Evolutionary conservation across 2,797 vertebrate genomes (phyloP).

Genomic region (Gallirallus australis): DNA sequence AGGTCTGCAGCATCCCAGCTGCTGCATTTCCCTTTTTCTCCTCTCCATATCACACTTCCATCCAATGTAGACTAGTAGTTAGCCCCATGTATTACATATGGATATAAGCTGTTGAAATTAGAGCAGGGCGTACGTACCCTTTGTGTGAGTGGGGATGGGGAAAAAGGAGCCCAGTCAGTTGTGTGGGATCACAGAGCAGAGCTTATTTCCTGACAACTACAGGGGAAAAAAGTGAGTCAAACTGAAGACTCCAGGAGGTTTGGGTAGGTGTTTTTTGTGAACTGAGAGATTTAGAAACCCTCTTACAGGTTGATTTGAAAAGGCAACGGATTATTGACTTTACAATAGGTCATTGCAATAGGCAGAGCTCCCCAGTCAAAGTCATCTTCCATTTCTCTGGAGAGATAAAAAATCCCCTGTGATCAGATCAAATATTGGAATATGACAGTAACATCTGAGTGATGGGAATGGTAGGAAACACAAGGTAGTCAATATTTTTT

Average conservation of each 20-base stretch:
- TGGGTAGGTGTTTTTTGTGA: background rate
- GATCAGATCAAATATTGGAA: background rate
- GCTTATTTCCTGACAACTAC: background rate
- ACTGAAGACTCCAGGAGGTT: background rate
- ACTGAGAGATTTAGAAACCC: background rate
- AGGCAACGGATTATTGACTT: background rate
- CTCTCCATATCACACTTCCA: background rate
- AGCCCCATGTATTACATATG: background rate
- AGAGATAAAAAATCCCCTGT: background rate
- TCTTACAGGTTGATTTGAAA: background rate
- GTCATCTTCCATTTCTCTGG: background rate
- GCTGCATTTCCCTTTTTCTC: background rate
- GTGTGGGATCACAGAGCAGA: accelerated
- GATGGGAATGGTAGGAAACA: background rate
- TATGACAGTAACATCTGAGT: background rate
- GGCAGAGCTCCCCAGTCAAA: background rate
- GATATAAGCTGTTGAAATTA: background rate
- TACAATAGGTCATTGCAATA: background rate
- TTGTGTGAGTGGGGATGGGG: background rate
- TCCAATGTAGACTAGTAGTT: background rate
- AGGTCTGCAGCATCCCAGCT: background rate
- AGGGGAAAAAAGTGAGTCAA: background rate
- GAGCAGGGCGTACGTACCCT: background rate
- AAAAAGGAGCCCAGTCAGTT: background rate
- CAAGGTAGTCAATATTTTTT: background rate